These are phyloP conservation scores for Phocides pigmalion DNA, from an alignment of 1,140 invertebrate species.

Conservation along the genomic window DNA sequence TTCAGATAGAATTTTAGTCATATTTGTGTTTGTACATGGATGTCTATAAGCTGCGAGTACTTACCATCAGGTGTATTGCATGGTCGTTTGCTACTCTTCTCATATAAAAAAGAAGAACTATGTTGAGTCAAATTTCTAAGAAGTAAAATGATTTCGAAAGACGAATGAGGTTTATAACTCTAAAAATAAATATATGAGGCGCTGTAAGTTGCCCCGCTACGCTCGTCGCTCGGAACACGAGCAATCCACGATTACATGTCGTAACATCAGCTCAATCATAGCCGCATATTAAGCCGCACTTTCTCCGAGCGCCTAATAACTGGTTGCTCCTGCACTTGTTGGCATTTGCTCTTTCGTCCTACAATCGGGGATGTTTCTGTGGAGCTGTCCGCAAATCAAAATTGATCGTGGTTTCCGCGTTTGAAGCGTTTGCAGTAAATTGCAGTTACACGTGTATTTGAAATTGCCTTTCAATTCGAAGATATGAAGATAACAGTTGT, in stretches of 20 bases:
- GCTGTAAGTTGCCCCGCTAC: not conserved
- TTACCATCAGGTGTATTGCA: no score
- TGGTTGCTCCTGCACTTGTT: constrained; percentile 37
- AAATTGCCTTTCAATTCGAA: not conserved
- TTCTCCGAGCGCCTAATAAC: constrained; percentile 48
- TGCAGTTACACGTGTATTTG: not conserved
- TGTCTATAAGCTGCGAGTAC: no score
- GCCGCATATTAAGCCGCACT: constrained; percentile 47
- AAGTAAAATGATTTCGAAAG: no score
- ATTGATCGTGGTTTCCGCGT: not conserved
- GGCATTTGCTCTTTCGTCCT: constrained; percentile 6
- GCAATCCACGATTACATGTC: constrained; percentile 33
- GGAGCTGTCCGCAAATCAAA: constrained; percentile 13
- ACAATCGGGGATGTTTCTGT: not conserved
- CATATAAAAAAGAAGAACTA: no score
- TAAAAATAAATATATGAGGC: no score
- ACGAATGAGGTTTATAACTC: no score
- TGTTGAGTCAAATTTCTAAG: no score
- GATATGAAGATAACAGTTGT: no score
- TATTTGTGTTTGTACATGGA: no score
- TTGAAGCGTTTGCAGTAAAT: not conserved
- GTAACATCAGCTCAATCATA: constrained; percentile 49
- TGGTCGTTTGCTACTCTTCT: no score
- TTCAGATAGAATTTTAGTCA: no score
- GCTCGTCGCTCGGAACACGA: not conserved